phyloP scores from a whole-genome alignment of 2,113 vertebrate species.

The Carassius carassius region DNA sequence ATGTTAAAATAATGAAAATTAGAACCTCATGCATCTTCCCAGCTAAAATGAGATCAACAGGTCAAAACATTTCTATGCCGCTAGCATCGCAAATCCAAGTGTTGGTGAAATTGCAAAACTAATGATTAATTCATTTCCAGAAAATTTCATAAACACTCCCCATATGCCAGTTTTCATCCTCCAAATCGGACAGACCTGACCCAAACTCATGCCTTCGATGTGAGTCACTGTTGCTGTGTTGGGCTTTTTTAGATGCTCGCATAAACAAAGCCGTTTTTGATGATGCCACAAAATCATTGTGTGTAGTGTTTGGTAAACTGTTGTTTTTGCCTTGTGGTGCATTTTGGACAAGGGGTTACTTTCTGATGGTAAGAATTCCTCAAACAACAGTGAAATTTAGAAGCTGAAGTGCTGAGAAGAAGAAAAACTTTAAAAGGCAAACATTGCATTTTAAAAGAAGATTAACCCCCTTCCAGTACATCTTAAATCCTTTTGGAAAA shows the following conservation, averaged over 20 bases:
- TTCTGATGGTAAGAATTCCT: background rate
- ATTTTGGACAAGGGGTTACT: background rate
- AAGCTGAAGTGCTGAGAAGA: background rate
- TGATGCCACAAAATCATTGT: background rate
- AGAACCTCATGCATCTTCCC: background rate
- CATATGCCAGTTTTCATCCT: background rate
- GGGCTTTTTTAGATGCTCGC: background rate
- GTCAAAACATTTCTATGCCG: background rate
- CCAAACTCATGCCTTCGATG: background rate
- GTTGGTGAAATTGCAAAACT: background rate
- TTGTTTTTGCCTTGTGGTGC: background rate
- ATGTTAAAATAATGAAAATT: background rate
- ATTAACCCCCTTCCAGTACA: background rate
- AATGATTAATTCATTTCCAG: background rate
- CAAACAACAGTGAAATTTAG: constrained; percentile 22
- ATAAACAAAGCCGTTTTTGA: background rate
- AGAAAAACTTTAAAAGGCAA: background rate
- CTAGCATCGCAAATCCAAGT: background rate
- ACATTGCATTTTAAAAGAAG: background rate
- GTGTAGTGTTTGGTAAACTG: background rate
- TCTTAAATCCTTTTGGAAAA: constrained; percentile 57
- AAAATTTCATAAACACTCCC: background rate
- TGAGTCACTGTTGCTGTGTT: background rate
- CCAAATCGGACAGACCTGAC: background rate
- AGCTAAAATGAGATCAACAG: background rate